Conservation (phyloP, 2,113 vertebrate genomes). For the Menura novaehollandiae region DNA sequence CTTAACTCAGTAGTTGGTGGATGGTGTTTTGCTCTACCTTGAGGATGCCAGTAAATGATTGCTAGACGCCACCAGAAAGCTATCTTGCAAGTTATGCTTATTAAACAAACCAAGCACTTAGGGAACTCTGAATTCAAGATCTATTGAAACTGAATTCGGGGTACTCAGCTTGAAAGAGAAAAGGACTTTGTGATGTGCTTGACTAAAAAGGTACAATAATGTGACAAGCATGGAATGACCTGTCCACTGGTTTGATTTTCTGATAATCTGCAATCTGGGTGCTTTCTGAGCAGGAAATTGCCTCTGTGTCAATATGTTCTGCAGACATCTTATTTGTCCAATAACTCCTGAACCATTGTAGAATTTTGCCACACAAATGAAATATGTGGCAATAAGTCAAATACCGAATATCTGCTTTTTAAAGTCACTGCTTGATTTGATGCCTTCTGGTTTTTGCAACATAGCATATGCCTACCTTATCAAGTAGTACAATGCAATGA, state of each 20-base stretch:
- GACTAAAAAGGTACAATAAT: not conserved
- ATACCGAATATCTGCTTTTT: not conserved
- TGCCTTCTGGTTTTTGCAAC: not conserved
- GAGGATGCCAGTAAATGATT: not conserved
- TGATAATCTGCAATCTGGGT: not conserved
- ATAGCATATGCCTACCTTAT: not conserved
- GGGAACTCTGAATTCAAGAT: not conserved
- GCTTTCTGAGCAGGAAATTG: conserved; percentile 2
- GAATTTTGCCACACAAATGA: not conserved
- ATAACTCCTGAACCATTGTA: not conserved
- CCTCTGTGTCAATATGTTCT: not conserved
- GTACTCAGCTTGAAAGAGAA: not conserved
- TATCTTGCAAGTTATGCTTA: not conserved
- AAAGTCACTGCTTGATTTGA: not conserved
- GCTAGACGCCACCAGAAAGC: not conserved
- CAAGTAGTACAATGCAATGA: not conserved
- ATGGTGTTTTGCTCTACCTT: not conserved
- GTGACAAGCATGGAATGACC: not conserved
- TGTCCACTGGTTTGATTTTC: not conserved
- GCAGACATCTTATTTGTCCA: not conserved
- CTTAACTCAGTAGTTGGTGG: not conserved
- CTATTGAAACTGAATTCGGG: not conserved
- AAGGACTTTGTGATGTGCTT: not conserved
- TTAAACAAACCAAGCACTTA: not conserved
- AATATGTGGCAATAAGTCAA: not conserved